A percentile compares a stretch with the other conserved stretches of the same genome.
Conservation (phyloP, 2,888 invertebrate species). For the Machimus rusticus region DNA sequence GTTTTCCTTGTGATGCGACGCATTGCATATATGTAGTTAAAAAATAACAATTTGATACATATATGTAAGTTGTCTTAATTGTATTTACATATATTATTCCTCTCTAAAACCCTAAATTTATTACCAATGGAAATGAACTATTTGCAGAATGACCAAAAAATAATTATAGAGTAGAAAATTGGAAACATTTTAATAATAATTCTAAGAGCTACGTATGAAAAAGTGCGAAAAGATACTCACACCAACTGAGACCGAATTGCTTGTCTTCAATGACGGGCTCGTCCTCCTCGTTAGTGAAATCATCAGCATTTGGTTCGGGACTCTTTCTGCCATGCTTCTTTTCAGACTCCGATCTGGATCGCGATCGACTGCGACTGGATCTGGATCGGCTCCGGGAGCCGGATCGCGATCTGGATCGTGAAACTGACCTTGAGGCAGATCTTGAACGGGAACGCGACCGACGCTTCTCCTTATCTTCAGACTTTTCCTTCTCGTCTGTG, state of each 20-base stretch:
- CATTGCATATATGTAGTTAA: too few relatives aligned
- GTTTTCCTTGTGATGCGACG: too few relatives aligned
- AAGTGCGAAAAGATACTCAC: slow-evolving; percentile 54
- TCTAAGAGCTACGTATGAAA: not conserved
- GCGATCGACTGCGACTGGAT: slow-evolving; percentile 47
- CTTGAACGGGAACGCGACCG: slow-evolving; percentile 39
- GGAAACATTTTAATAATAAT: not conserved
- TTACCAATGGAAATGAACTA: too few relatives aligned
- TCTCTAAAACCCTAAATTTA: too few relatives aligned
- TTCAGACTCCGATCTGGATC: slow-evolving; percentile 53
- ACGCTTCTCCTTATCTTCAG: slow-evolving; percentile 50
- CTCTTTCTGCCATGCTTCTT: slow-evolving; percentile 53
- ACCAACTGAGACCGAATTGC: slow-evolving; percentile 67
- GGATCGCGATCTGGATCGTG: slow-evolving; percentile 54
- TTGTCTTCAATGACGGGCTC: slow-evolving; percentile 59
- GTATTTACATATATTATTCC: too few relatives aligned
- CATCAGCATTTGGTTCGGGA: slow-evolving; percentile 55
- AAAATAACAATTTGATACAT: too few relatives aligned
- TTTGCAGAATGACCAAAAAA: not conserved
- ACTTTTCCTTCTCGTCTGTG: slow-evolving; percentile 52
- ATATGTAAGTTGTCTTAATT: too few relatives aligned
- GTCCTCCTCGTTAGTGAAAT: slow-evolving; percentile 59
- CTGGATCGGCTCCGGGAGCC: slow-evolving; percentile 50
- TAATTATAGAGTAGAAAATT: not conserved
- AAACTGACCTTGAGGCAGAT: slow-evolving; percentile 25